phyloP scores from a whole-genome alignment of 1,140 invertebrate genomes.

The Sarcophaga bullata region DNA sequence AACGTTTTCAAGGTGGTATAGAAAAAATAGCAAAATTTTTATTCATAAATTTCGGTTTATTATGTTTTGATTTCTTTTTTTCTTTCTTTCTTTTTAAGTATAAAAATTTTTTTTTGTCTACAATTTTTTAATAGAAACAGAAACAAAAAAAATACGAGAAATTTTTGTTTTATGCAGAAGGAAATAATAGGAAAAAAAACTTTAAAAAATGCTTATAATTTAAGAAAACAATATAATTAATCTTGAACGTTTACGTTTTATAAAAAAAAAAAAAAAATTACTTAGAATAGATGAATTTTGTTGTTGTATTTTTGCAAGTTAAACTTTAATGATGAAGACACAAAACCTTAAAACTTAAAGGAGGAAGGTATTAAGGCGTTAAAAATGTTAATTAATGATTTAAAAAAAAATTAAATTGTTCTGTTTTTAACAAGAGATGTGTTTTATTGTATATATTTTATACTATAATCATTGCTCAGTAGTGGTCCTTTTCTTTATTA shows the following conservation, averaged over 20 bases:
- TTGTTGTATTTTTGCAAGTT: background rate
- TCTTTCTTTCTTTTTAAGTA: background rate
- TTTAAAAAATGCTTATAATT: background rate
- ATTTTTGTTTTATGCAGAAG: constrained; percentile 5
- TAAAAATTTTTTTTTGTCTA: background rate
- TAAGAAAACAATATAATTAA: background rate
- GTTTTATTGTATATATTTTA: too few species aligned
- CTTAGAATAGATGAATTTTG: background rate
- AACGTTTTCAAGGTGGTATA: constrained; percentile 26
- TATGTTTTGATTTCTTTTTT: background rate
- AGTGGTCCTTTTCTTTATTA: background rate
- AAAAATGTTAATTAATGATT: too few species aligned
- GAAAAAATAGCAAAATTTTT: background rate
- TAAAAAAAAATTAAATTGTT: too few species aligned
- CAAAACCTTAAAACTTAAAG: constrained; percentile 21
- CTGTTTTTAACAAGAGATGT: too few species aligned
- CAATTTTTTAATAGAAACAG: background rate
- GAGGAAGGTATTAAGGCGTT: background rate
- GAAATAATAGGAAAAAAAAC: background rate
- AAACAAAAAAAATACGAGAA: background rate
- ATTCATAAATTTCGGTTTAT: background rate
- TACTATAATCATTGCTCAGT: too few species aligned
- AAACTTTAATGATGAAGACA: background rate
- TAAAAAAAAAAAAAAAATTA: background rate
- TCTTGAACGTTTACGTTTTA: background rate